Evolutionary conservation across 2,888 invertebrate genomes (phyloP).

Genomic region (Philaethria dido): DNA sequence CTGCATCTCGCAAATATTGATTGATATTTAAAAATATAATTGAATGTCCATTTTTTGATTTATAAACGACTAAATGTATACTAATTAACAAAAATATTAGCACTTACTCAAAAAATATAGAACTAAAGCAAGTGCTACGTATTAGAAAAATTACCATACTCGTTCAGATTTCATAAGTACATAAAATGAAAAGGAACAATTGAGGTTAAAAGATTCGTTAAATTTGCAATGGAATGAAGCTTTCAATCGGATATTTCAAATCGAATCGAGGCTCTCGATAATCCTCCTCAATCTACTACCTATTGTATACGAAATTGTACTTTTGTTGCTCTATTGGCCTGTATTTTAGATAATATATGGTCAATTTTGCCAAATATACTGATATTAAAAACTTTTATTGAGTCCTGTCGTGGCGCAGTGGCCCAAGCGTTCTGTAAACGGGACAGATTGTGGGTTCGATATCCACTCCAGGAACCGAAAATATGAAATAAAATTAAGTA

Average conservation of each 20-base stretch:
- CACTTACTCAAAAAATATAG: not conserved
- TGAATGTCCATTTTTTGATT: no score
- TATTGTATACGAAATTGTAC: constrained; percentile 21
- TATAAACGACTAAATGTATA: no score
- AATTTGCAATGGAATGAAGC: constrained; percentile 38
- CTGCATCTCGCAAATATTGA: no score
- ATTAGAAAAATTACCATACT: not conserved
- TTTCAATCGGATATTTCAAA: constrained; percentile 40
- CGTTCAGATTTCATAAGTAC: not conserved
- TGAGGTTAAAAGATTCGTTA: constrained; percentile 35
- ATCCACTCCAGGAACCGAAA: no score
- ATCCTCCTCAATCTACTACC: constrained; percentile 37
- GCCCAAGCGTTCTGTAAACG: no score
- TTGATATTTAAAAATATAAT: no score
- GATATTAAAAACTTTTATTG: no score
- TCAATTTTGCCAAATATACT: not conserved
- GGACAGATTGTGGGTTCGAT: no score
- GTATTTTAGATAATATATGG: not conserved
- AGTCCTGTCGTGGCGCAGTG: no score
- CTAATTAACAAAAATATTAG: no score
- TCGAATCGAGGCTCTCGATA: constrained; percentile 34
- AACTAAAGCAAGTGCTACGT: no score
- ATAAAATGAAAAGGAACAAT: constrained; percentile 18
- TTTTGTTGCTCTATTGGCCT: constrained; percentile 9
- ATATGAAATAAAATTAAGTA: no score